Evolutionary conservation across 2,888 invertebrate genomes (phyloP).

Genomic region (Sialis fuliginosa): DNA sequence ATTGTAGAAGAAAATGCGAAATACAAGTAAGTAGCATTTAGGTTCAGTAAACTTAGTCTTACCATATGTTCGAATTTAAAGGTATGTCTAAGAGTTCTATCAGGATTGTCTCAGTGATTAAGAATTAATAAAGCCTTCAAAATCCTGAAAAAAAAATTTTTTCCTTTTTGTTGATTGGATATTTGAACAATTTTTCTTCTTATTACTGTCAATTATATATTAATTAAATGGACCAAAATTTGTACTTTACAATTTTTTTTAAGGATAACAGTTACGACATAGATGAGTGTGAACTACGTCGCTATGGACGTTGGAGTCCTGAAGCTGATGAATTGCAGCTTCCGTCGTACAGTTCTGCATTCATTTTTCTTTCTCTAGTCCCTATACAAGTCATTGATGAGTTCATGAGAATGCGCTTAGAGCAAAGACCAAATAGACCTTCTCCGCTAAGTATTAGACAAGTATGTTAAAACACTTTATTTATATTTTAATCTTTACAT

Average conservation of each 20-base stretch:
- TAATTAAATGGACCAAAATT: background rate
- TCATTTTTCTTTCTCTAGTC: conserved; percentile 69
- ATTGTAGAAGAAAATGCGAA: background rate
- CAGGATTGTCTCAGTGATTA: too few species aligned
- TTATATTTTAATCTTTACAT: conserved; percentile 2
- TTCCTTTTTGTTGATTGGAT: too few species aligned
- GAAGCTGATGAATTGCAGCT: conserved; percentile 60
- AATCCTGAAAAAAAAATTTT: too few species aligned
- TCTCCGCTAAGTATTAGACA: conserved; percentile 76
- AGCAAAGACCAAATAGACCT: conserved; percentile 65
- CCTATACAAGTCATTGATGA: conserved; percentile 87
- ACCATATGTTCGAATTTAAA: too few species aligned
- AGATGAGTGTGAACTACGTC: conserved; percentile 31
- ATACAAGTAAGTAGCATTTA: background rate
- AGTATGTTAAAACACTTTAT: conserved; percentile 24
- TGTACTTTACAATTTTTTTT: background rate
- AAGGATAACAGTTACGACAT: conserved; percentile 10
- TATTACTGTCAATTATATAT: too few species aligned
- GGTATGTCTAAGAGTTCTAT: too few species aligned
- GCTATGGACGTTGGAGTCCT: conserved; percentile 61
- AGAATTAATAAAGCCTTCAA: too few species aligned
- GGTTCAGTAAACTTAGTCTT: background rate
- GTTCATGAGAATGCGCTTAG: conserved; percentile 69
- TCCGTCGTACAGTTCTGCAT: conserved; percentile 71
- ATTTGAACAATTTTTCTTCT: too few species aligned